Percentiles rank a stretch among this genome's conserved stretches.
Evolutionary conservation across 2,113 vertebrate genomes (phyloP).

Genomic region (Catagonus wagneri): DNA sequence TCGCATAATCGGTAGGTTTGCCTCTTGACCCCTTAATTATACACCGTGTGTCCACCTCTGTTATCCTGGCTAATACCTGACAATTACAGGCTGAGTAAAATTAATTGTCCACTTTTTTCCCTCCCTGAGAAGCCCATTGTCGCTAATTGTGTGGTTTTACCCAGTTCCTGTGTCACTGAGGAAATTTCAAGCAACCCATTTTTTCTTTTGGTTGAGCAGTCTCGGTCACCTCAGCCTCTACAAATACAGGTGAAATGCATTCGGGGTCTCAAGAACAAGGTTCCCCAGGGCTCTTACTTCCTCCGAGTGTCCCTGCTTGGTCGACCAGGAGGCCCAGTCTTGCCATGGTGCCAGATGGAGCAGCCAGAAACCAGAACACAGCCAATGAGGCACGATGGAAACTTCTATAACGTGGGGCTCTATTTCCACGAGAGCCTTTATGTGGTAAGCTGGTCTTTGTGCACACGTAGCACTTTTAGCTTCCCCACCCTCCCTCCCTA

Average conservation of each 20-base stretch:
- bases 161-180: slow-evolving; percentile 76
- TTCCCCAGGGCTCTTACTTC: slow-evolving; percentile 90
- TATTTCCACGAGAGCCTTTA: slow-evolving; percentile 90
- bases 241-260: slow-evolving; percentile 91
- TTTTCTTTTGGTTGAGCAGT: slow-evolving; percentile 85
- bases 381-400: slow-evolving; percentile 88
- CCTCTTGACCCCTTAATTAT: slow-evolving; percentile 85
- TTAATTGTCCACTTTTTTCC: slow-evolving; percentile 73
- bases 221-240: slow-evolving; percentile 82
- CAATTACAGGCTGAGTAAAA: slow-evolving; percentile 84
- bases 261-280: slow-evolving; percentile 93
- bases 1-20: slow-evolving; percentile 65
- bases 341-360: slow-evolving; percentile 82
- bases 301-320: slow-evolving; percentile 90
- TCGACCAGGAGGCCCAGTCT: slow-evolving; percentile 86
- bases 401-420: slow-evolving; percentile 90
- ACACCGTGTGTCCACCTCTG: slow-evolving; percentile 38
- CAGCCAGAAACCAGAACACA: slow-evolving; percentile 79
- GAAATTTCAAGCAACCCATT: slow-evolving; percentile 87
- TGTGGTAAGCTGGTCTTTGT: slow-evolving; percentile 88
- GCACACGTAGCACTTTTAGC: background rate
- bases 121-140: slow-evolving; percentile 74
- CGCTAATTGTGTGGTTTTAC: slow-evolving; percentile 78
- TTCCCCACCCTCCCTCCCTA: background rate
- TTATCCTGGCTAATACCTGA: slow-evolving; percentile 76